A percentile compares a stretch with the other conserved stretches of the same genome.
phyloP scores from a whole-genome alignment of 2,888 invertebrate species.

The Macaria liturata region DNA sequence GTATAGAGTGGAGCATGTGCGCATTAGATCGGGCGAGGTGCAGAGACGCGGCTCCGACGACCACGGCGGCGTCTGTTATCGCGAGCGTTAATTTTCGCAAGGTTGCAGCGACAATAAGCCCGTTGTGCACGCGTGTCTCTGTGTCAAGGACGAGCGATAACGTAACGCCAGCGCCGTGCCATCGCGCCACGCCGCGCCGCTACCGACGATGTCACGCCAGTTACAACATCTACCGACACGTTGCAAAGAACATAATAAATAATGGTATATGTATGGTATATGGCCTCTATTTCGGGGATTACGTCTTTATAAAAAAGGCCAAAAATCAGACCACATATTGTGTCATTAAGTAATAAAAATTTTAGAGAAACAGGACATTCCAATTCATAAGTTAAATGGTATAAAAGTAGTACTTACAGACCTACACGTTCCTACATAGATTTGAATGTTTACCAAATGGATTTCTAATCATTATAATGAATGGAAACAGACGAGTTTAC shows the following conservation, averaged over 20 bases:
- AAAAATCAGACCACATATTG: too few relatives aligned
- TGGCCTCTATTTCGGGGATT: too few relatives aligned
- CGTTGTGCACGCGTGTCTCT: constrained; percentile 77
- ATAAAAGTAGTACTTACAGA: too few relatives aligned
- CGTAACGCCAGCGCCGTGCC: constrained; percentile 43
- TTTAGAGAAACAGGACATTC: too few relatives aligned
- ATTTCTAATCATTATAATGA: constrained; percentile 13
- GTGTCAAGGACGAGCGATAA: constrained; percentile 82
- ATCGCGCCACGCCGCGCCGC: constrained; percentile 40
- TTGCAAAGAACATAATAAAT: too few relatives aligned
- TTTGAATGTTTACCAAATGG: constrained; percentile 3
- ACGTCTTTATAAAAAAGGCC: too few relatives aligned
- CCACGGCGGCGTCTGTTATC: constrained; percentile 60
- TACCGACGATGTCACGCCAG: constrained; percentile 53
- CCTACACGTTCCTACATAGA: too few relatives aligned
- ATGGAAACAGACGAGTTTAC: constrained; percentile 17
- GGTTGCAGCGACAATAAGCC: constrained; percentile 78
- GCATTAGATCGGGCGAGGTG: constrained; percentile 28
- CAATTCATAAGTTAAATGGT: too few relatives aligned
- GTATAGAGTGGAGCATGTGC: constrained; percentile 43
- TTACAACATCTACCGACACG: constrained; percentile 29
- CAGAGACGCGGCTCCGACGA: constrained; percentile 43
- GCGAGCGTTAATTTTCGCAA: constrained; percentile 74
- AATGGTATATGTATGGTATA: too few relatives aligned
- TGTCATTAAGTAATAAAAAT: too few relatives aligned